A percentile compares a stretch with the other conserved stretches of the same genome.
Conservation (phyloP, 2,797 vertebrate genomes). For the Podarcis lilfordi region DNA sequence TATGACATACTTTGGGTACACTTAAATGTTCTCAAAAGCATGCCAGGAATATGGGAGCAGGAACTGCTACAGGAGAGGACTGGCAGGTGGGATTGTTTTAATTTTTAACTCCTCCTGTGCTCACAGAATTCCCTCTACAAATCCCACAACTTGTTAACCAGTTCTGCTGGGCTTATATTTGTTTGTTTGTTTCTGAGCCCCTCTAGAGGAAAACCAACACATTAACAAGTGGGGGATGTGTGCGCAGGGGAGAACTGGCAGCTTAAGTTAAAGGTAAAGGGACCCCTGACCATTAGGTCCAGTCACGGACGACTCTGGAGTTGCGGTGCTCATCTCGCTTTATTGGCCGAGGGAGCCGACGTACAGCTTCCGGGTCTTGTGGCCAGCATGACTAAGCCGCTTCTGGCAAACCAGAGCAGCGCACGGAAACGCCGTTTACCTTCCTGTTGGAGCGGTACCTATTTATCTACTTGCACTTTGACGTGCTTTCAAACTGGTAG, state of each 20-base stretch:
- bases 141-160: neutral
- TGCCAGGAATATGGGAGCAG: neutral
- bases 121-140: neutral
- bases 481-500: too few relatives aligned
- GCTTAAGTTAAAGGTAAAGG: neutral
- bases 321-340: too few relatives aligned
- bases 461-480: too few relatives aligned
- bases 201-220: neutral
- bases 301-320: too few relatives aligned
- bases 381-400: too few relatives aligned
- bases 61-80: neutral
- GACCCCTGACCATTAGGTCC: too few relatives aligned
- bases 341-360: too few relatives aligned
- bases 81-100: neutral
- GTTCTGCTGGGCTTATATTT: neutral
- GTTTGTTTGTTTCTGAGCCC: neutral
- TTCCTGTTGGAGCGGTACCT: too few relatives aligned
- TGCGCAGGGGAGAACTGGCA: neutral
- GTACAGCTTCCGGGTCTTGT: too few relatives aligned
- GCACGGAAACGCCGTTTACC: too few relatives aligned
- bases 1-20: neutral
- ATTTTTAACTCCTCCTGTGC: neutral
- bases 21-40: neutral
- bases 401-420: too few relatives aligned
- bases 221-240: neutral